Base-by-base conservation (phyloP, 2,113 vertebrate genomes). In the Mesitornis unicolor region DNA sequence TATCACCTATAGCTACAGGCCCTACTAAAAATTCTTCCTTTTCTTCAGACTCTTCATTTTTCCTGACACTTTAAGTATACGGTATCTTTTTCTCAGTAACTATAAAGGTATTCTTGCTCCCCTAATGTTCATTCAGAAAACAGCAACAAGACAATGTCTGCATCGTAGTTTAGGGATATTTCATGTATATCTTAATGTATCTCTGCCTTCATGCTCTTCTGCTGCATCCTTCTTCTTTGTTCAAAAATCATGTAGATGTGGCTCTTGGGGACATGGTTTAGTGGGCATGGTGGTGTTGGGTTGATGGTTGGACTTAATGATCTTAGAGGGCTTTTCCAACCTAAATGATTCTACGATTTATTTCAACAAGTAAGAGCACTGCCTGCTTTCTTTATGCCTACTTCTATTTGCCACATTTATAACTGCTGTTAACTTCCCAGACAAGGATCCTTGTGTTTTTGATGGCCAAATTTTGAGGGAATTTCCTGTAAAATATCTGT, bases 401-500 rank as follows among this genome's bases (percentile, higher is more conserved):
- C 13, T 94, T 93, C 35, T 17, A 73, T 83, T 92, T 78, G 10
- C 35, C 25, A 24, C 40, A n/a, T 16, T 21, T 80, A 22, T 45
- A 69, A 90, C 10, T 12, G 2, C 8, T 24, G 4, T 67, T 93
- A 89, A 79, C 38, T 93, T 81, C 24, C 18, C 40, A 89, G 50
- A 67, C 10, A 26, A 95, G 13, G 10, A 42, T 47, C 35, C 16
- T 78, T 67, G 20, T 38, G 14, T 3, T 91, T 89, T 70, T 84
- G 47, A 75, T 74, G 48, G 65, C 10, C 16, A 71, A 38, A 82
- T 71, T 75, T 65, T n/a, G 48, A 80, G 17, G 16, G 6, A 67
- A 48, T 24, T 93, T 92, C n/a, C 28, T 75, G 53, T 47, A 59
- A 93, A 93, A n/a, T 63, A 54, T n/a, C 43, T 75, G 29, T 78